A percentile compares a stretch with the other conserved stretches of the same genome.
phyloP scores from a whole-genome alignment of 2,888 invertebrate species.

The Amphipoea oculea region DNA sequence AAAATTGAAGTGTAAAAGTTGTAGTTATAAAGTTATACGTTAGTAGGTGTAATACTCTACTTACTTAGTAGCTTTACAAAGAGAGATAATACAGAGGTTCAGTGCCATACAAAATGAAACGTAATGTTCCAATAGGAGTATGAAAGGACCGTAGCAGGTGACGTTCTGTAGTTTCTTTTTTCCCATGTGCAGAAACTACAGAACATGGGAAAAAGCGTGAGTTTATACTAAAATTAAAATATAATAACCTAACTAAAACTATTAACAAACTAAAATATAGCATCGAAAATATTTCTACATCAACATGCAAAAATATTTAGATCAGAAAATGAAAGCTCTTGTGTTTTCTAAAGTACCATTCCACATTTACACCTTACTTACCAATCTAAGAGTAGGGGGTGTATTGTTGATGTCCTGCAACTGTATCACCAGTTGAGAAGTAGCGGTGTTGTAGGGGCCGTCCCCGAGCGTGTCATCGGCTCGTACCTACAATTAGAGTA shows the following conservation, averaged over 20 bases:
- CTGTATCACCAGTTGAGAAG: slow-evolving; percentile 90
- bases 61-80: too few species aligned
- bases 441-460: slow-evolving; percentile 83
- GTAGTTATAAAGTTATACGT: neutral
- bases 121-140: too few species aligned
- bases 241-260: too few species aligned
- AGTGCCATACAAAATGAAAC: too few species aligned
- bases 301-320: neutral
- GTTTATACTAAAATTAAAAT: too few species aligned
- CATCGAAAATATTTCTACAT: neutral
- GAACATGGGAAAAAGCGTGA: too few species aligned
- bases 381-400: slow-evolving; percentile 92
- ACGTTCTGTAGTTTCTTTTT: neutral
- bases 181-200: too few species aligned
- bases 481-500: slow-evolving; percentile 54
- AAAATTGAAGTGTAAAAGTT: too few species aligned
- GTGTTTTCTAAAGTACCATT: neutral
- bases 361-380: slow-evolving; percentile 79
- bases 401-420: slow-evolving; percentile 94
- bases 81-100: too few species aligned
- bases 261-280: too few species aligned
- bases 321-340: neutral
- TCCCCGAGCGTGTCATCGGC: slow-evolving; percentile 87
- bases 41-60: too few species aligned
- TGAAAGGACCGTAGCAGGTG: neutral